phyloP scores from a whole-genome alignment of 2,888 invertebrate genomes.

The Ophion costatus region DNA sequence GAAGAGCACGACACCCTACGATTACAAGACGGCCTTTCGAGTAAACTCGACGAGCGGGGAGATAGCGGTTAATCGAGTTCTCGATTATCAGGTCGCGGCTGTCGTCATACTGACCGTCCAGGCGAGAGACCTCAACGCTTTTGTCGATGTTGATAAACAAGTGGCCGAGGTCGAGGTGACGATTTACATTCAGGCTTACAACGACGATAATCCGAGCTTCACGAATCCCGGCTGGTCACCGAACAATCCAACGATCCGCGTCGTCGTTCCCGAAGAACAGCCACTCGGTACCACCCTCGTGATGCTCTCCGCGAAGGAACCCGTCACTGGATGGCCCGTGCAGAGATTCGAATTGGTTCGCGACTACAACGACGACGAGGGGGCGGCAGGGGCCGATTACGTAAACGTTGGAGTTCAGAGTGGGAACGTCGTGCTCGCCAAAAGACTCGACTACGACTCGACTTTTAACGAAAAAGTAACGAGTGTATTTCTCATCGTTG shows the following conservation, averaged over 20 bases:
- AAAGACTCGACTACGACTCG: constrained; percentile 90
- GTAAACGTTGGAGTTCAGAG: constrained; percentile 86
- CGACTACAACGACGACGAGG: constrained; percentile 73
- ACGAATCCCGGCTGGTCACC: constrained; percentile 90
- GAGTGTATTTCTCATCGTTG: no score
- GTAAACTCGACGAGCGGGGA: constrained; percentile 89
- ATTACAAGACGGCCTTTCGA: constrained; percentile 88
- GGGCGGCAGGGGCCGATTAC: constrained; percentile 75
- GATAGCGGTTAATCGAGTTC: constrained; percentile 87
- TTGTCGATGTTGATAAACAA: constrained; percentile 87
- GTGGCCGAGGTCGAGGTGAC: constrained; percentile 89
- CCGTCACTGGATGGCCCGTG: constrained; percentile 87
- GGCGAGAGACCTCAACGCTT: constrained; percentile 89
- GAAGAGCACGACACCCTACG: constrained; percentile 86
- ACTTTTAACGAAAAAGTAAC: constrained; percentile 86
- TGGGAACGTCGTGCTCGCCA: constrained; percentile 90
- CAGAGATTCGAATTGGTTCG: constrained; percentile 84
- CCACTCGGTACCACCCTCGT: constrained; percentile 90
- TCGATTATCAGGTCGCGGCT: constrained; percentile 90
- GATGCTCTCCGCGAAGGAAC: constrained; percentile 89
- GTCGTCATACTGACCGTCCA: constrained; percentile 90
- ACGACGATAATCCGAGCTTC: constrained; percentile 91
- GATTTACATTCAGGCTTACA: constrained; percentile 91
- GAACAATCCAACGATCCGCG: constrained; percentile 88
- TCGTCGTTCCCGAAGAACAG: constrained; percentile 90